Evolutionary conservation across 1,140 invertebrate genomes (phyloP), one percentile per base, ranked within the genome.

Genomic region (Trigoniulus corallinus): DNA sequence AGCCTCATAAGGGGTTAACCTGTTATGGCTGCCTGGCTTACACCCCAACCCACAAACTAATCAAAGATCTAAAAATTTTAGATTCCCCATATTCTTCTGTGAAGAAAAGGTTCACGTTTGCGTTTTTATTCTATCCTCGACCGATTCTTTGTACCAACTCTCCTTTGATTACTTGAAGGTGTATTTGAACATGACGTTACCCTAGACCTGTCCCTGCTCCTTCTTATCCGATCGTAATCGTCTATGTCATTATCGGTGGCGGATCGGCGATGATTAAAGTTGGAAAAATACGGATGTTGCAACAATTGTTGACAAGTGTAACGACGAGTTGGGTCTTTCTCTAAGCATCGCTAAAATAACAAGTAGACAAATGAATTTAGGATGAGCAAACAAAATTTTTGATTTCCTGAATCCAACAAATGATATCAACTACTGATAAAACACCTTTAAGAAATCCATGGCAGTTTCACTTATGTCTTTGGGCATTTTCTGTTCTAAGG

Each of bases 261-360:
- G 42, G 7, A 18, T 24, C 42, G 4, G 63, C 81, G 81, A 64
- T 81, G 85, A 48, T 77, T 71, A 60, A 82, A 85, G 61, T 83
- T 81, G 52, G 80, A 75, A 64, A 95, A 93, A 64, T 94, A 92
- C 1, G 79, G 74, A 67, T 97, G 94, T 51, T 79, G 74, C 13
- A 95, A 66, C 21, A 98, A 71, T 65, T 94, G 84, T 57, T 91
- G 85, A 67, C 91, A 74, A 0, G 84, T 84, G 80, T 84, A 86
- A 58, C 95, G 73, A 63, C 85, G 80, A 44, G 78, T 73, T 0
- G 94, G 94, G 69, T 98, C 89, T 68, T 91, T 92, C 62, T 94
- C 86, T 46, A 98, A 67, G 64, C 93, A 98, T 77, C 84, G 88
- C 80, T 89, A 66, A 25, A 62, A 53, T 50, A 39, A 51, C 37